Evolutionary conservation across 2,113 vertebrate species (phyloP), one percentile per base, ranked within the genome.

Genomic region (Cygnus buccinator): DNA sequence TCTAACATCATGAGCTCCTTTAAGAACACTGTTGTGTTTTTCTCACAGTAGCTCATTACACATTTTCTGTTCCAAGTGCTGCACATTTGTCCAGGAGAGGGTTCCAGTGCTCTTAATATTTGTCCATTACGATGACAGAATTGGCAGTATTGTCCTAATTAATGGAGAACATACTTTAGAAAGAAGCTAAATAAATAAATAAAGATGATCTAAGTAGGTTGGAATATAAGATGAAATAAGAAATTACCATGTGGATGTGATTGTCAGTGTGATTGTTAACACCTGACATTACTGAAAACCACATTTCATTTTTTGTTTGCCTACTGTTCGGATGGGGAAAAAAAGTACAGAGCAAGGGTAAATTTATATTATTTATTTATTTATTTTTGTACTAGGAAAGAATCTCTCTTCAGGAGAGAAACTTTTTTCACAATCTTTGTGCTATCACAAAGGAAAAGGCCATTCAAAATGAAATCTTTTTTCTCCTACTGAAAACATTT

Each of bases 1-100:
- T 71, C 41, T 90, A 79, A 85, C 28, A 90, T 94, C 88, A 85
- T 85, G 83, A 90, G 84, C 6, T 94, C 11, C 86, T 95, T 81
- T 58, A 94, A 93, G 86, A 93, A 43, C 57, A 66, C 31, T 22
- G 61, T 52, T 73, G 62, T 84, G 82, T 37, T 94, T 95, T 96
- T 90, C 72, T 91, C 29, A 17, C 35, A 65, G 81, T 90, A 81
- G 28, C 23, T 85, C 50, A 19, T 58, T 33, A 11, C 31, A 58
- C 88, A 39, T 80, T 92, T 61, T 66, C 62, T 78, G 71, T 66
- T 89, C 82, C 37, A 87, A 95, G 77, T 76, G 26, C 44, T 89
- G 54, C 43, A 70, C 86, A 80, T 94, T 67, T 87, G 92, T 84
- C 19, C 50, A 57, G 31, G 35, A 79, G 58, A 92, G 46, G 46